These are phyloP conservation scores for Actenoides hombroni DNA, from an alignment of 2,113 vertebrate genomes.

Conservation along the genomic window DNA sequence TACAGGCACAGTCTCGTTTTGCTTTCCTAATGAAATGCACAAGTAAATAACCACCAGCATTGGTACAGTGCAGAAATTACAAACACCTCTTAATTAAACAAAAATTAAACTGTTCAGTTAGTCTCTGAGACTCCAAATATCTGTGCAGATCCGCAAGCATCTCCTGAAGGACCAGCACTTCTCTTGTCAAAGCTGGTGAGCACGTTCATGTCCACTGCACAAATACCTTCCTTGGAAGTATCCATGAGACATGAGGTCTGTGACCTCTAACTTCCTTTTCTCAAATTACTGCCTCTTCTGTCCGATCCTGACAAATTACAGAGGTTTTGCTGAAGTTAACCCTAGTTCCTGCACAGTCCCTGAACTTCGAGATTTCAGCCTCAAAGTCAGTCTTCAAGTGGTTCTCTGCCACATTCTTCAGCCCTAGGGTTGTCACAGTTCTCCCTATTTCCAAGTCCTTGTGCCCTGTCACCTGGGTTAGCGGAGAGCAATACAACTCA, in stretches of 20 bases:
- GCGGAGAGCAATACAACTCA: not conserved
- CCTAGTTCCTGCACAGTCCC: not conserved
- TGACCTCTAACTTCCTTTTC: not conserved
- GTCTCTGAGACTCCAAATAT: not conserved
- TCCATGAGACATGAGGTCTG: rapidly evolving
- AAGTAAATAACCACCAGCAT: not conserved
- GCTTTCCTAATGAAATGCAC: slow-evolving; percentile 13
- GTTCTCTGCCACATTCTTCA: not conserved
- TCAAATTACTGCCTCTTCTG: not conserved
- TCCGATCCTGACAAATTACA: not conserved
- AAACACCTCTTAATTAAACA: not conserved
- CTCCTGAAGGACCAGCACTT: not conserved
- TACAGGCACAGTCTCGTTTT: not conserved
- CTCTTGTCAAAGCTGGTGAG: not conserved
- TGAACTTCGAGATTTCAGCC: not conserved
- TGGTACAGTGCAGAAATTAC: slow-evolving; percentile 12
- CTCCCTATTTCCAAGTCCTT: not conserved
- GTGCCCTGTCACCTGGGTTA: not conserved
- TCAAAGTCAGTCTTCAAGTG: not conserved
- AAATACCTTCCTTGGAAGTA: not conserved
- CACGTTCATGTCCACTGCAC: rapidly evolving
- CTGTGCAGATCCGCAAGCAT: not conserved
- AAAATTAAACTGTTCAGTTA: not conserved
- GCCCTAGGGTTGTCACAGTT: not conserved
- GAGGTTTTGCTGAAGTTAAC: not conserved